A percentile compares a stretch with the other conserved stretches of the same genome.
Conservation (phyloP, 1,140 invertebrate species). For the Cyrtorhinus lividipennis region DNA sequence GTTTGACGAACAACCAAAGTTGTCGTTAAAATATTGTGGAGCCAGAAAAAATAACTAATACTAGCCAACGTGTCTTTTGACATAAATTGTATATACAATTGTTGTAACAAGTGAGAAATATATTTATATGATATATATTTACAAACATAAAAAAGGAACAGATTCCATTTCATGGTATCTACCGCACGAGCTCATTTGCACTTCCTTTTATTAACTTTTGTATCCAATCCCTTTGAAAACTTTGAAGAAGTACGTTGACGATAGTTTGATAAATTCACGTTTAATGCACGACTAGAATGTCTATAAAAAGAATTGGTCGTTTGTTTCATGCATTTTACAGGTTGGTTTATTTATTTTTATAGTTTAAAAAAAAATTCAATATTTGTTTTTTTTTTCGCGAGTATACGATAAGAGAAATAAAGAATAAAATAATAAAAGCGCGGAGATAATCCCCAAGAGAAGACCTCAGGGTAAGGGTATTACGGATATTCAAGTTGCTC, state of each 20-base stretch:
- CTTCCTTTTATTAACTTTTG: conserved; percentile 9
- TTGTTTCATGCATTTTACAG: background rate
- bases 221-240: background rate
- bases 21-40: background rate
- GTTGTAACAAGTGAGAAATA: conserved; percentile 17
- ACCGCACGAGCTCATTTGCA: conserved; percentile 5
- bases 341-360: background rate
- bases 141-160: conserved; percentile 6
- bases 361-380: too few relatives aligned
- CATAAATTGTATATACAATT: conserved; percentile 17
- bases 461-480: too few relatives aligned
- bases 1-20: background rate
- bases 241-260: too few relatives aligned
- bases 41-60: conserved; percentile 13
- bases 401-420: too few relatives aligned
- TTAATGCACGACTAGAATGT: conserved; percentile 1
- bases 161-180: conserved; percentile 10
- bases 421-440: too few relatives aligned
- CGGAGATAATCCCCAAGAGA: too few relatives aligned
- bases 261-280: background rate
- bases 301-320: conserved; percentile 9
- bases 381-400: too few relatives aligned
- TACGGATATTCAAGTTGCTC: too few relatives aligned
- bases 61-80: conserved; percentile 18
- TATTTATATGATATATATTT: conserved; percentile 13